A percentile compares a stretch with the other conserved stretches of the same genome.
Evolutionary conservation across 1,140 invertebrate species (phyloP).

Genomic region (Bombus soroeensis): DNA sequence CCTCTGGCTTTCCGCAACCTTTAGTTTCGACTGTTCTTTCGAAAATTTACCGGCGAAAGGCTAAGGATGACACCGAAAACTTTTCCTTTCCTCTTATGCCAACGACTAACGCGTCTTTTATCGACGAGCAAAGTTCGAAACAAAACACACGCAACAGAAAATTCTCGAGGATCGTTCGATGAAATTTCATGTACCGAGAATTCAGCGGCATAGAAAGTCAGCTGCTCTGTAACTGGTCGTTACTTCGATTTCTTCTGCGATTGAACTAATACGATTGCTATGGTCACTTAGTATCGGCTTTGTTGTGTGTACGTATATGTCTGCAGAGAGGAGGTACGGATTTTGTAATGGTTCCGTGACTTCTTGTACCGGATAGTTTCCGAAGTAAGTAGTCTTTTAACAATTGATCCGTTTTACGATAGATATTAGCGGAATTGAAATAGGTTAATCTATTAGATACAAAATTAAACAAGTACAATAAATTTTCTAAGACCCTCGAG

Average conservation of each 20-base stretch:
- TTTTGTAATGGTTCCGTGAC: too few relatives aligned
- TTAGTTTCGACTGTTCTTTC: neutral
- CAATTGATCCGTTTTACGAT: too few relatives aligned
- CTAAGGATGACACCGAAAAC: constrained; percentile 60
- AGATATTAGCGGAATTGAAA: too few relatives aligned
- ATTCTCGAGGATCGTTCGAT: neutral
- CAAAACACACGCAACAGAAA: neutral
- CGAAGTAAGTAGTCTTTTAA: too few relatives aligned
- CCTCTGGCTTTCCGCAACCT: constrained; percentile 28
- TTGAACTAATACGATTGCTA: constrained; percentile 22
- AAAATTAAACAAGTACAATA: too few relatives aligned
- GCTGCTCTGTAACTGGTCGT: neutral
- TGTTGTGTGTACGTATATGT: too few relatives aligned
- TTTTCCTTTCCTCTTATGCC: constrained; percentile 53
- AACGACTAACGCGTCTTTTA: constrained; percentile 39
- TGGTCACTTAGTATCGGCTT: too few relatives aligned
- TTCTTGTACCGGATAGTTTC: too few relatives aligned
- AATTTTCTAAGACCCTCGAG: too few relatives aligned
- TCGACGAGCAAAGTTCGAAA: constrained; percentile 17
- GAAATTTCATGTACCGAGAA: constrained; percentile 24
- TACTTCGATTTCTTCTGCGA: neutral
- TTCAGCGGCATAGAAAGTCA: neutral
- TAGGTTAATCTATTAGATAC: too few relatives aligned
- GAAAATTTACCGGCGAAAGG: constrained; percentile 57
- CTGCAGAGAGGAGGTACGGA: too few relatives aligned